These are phyloP conservation scores for Phrynocephalus guinanensis DNA, from an alignment of 2,797 vertebrate species.

Conservation along the genomic window DNA sequence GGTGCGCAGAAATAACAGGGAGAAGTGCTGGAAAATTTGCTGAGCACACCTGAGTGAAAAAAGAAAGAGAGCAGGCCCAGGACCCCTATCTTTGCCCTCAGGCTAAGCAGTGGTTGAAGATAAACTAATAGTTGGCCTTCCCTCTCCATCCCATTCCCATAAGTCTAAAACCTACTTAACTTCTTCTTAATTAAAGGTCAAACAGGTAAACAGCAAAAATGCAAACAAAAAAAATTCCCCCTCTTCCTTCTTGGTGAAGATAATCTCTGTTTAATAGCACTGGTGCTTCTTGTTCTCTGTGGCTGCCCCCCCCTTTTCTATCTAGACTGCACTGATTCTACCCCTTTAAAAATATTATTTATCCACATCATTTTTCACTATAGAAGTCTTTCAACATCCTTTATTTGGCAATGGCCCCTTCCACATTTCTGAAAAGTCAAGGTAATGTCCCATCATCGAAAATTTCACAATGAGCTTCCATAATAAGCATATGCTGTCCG, in stretches of 20 bases:
- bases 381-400: not conserved
- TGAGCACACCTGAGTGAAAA: rapidly evolving
- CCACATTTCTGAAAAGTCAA: not conserved
- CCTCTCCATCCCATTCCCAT: not conserved
- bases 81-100: rapidly evolving
- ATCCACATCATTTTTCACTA: not conserved
- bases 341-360: not conserved
- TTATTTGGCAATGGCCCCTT: not conserved
- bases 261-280: constrained; percentile 15
- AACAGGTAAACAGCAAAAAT: not conserved
- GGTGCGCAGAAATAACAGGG: constrained; percentile 15
- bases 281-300: not conserved
- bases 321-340: not conserved
- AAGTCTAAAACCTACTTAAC: not conserved
- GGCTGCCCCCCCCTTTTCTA: not conserved
- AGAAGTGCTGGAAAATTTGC: constrained; percentile 4
- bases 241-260: not conserved
- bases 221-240: rapidly evolving
- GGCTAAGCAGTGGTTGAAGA: rapidly evolving
- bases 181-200: constrained; percentile 15
- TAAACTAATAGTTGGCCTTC: rapidly evolving
- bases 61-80: rapidly evolving
- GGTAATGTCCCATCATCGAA: not conserved
- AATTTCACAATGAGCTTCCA: not conserved
- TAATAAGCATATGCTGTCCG: no score